Evolutionary conservation across 2,888 invertebrate species (phyloP), one percentile per base, ranked within the genome.

Genomic region (Euplagia quadripunctaria): DNA sequence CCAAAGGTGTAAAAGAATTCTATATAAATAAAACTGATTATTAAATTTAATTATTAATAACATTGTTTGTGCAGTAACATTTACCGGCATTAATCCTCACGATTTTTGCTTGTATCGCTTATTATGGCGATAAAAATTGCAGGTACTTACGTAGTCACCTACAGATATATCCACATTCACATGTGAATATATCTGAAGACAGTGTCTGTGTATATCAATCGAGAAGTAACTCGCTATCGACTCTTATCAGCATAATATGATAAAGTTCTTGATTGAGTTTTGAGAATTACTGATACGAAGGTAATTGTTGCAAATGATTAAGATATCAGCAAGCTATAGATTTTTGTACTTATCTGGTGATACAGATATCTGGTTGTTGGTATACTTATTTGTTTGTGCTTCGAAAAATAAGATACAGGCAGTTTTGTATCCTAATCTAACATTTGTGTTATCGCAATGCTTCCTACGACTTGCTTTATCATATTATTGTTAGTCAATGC

Each of bases 201-300:
- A 4, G 9, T 46, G 43, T 14, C 20, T 43, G 20, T 20, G 41
- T 61, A 7, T 69, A 61, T 17, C 43, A 63, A 70, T 63, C 42
- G 41, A 70, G 63, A 51, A 52, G 41, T 9, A 12, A 42, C 41
- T 49, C 51, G 41, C 12, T 64, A 63, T 64, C 51, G 14, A 41
- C 20, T 7, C 42, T 63, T 70, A 64, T 70, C 69, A 63, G n/a
- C 49, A n/a, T n/a, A 55, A n/a, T n/a, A 55, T 67, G 58, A 63
- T 67, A 66, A 67, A 68, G 12, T 42, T 65, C 51, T 49, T 51
- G 69, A 69, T 73, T 58, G 52, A 58, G 64, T 43, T 72, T 65
- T 42, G 69, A 73, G 61, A 73, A 73, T 69, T 58, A 73, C 69
- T 68, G 72, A 72, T 72, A 72, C 12, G 14, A 6, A 69, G 65